Conservation (phyloP, 1,140 invertebrate species). For the Branchinecta lindahli region DNA sequence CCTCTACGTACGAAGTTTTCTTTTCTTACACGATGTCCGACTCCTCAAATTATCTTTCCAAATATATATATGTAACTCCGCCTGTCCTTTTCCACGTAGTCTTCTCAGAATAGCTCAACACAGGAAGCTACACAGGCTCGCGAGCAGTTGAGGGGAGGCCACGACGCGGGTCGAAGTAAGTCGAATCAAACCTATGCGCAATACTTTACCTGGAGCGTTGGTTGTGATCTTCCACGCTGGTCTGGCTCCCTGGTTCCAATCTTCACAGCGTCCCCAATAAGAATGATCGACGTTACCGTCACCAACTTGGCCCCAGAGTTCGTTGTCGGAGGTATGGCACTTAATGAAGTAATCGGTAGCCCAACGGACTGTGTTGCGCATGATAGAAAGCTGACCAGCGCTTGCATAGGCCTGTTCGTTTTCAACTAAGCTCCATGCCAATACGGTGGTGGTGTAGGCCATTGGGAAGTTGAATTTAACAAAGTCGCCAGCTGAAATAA, state of each 20-base stretch:
- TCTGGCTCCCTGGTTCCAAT: slow-evolving; percentile 23
- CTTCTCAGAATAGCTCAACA: no score
- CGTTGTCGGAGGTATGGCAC: slow-evolving; percentile 35
- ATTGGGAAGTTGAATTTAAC: slow-evolving; percentile 50
- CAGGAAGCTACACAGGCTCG: no score
- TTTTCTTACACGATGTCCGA: no score
- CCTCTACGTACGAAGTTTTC: no score
- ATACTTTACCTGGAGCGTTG: neutral
- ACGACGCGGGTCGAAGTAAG: no score
- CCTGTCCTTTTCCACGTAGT: no score
- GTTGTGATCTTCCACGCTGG: neutral
- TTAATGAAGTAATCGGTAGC: slow-evolving; percentile 46
- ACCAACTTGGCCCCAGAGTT: slow-evolving; percentile 43
- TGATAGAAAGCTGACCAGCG: slow-evolving; percentile 16
- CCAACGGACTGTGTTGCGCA: slow-evolving; percentile 40
- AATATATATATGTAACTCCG: no score
- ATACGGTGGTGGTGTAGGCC: slow-evolving; percentile 40
- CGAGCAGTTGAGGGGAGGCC: no score
- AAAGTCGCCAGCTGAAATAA: slow-evolving; percentile 41
- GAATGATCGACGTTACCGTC: slow-evolving; percentile 39
- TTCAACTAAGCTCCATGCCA: slow-evolving; percentile 42
- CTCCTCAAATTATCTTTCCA: no score
- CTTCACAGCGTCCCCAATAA: slow-evolving; percentile 44
- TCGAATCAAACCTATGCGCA: neutral
- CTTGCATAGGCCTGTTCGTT: slow-evolving; percentile 34